Conservation (phyloP, 2,888 invertebrate species). For the Drosophila recens region DNA sequence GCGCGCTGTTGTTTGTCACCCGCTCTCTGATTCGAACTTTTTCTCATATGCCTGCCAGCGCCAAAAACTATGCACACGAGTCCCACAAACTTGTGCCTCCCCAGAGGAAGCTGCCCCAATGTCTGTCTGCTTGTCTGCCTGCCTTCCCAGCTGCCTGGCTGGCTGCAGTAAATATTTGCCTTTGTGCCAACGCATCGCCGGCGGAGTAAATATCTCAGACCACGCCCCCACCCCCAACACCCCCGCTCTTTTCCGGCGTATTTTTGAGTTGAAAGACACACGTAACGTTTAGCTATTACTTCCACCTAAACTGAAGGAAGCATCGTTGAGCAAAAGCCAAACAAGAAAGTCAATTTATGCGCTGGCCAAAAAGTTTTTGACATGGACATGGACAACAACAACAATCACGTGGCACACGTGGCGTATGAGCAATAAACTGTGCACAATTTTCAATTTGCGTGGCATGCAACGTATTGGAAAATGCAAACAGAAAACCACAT, state of each 20-base stretch:
- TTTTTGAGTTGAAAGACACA: constrained; percentile 33
- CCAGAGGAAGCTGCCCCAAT: constrained; percentile 19
- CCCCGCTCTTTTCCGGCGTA: neutral
- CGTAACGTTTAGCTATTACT: constrained; percentile 39
- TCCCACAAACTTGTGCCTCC: constrained; percentile 53
- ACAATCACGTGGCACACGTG: constrained; percentile 1
- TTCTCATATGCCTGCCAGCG: constrained; percentile 55
- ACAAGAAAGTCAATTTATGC: constrained; percentile 57
- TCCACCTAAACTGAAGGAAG: constrained; percentile 52
- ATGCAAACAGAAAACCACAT: constrained; percentile 49
- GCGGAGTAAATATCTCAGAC: constrained; percentile 66
- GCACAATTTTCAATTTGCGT: constrained; percentile 35
- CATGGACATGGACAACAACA: neutral
- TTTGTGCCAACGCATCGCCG: constrained; percentile 62
- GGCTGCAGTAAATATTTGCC: constrained; percentile 69
- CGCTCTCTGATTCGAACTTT: constrained; percentile 56
- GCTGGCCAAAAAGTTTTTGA: constrained; percentile 25
- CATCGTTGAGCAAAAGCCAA: constrained; percentile 17
- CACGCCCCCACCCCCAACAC: neutral
- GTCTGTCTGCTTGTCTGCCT: constrained; percentile 6
- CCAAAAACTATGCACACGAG: constrained; percentile 63
- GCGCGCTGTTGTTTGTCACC: constrained; percentile 44
- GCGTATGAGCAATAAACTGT: constrained; percentile 39
- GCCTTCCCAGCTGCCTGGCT: neutral
- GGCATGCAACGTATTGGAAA: constrained; percentile 41